phyloP scores from a whole-genome alignment of 2,888 invertebrate species.

The Hylaea fasciaria region DNA sequence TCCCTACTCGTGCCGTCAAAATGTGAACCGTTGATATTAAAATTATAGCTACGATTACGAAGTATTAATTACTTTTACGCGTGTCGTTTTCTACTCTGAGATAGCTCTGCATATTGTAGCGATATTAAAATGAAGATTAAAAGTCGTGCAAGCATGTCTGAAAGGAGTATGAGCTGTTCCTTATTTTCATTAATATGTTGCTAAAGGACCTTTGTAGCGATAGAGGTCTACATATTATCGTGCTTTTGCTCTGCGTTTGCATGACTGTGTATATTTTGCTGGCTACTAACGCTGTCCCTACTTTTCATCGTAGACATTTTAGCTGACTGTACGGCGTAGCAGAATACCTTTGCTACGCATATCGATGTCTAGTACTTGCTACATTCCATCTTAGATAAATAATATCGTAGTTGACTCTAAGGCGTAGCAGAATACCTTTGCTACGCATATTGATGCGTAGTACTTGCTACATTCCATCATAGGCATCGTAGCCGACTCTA shows the following conservation, averaged over 20 bases:
- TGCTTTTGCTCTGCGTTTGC: too few species aligned
- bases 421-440: too few species aligned
- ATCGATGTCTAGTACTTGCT: background rate
- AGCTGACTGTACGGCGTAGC: too few species aligned
- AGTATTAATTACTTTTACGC: constrained; percentile 34
- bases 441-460: background rate
- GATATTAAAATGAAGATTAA: constrained; percentile 18
- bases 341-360: too few species aligned
- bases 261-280: too few species aligned
- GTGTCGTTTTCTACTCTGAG: constrained; percentile 22
- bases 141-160: background rate
- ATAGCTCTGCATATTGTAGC: constrained; percentile 7
- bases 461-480: background rate
- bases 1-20: constrained; percentile 28
- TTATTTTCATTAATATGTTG: constrained; percentile 1
- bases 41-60: constrained; percentile 31
- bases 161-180: background rate
- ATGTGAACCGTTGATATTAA: constrained; percentile 30
- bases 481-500: background rate
- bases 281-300: too few species aligned
- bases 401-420: background rate
- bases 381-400: background rate
- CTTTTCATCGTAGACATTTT: too few species aligned
- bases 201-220: background rate
- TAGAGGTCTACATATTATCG: background rate